phyloP scores from a whole-genome alignment of 1,140 invertebrate species.

The Halotydeus destructor region DNA sequence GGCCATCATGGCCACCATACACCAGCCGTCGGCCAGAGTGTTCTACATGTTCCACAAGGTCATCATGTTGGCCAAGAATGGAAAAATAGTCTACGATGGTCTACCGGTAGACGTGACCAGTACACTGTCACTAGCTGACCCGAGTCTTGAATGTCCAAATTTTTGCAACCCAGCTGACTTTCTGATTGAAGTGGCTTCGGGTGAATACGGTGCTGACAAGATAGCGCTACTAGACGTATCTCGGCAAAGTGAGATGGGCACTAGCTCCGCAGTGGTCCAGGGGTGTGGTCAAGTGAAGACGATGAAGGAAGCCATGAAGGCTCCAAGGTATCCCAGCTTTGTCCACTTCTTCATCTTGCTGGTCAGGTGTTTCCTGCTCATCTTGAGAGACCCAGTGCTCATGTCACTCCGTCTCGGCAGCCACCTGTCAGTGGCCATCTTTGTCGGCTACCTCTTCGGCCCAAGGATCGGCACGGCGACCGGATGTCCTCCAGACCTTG shows the following conservation, averaged over 20 bases:
- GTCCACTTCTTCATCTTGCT: constrained; percentile 11
- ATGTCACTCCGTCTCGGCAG: constrained; percentile 3
- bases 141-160: constrained; percentile 50
- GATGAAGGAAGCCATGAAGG: background rate
- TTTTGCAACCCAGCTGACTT: constrained; percentile 94
- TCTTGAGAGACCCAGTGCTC: constrained; percentile 12
- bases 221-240: background rate
- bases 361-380: constrained; percentile 6
- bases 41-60: constrained; percentile 59
- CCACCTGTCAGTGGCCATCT: constrained; percentile 11
- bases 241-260: background rate
- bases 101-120: constrained; percentile 1
- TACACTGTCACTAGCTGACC: constrained; percentile 1
- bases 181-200: constrained; percentile 13
- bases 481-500: constrained; percentile 11
- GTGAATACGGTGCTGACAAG: constrained; percentile 8
- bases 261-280: too few relatives aligned
- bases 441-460: constrained; percentile 13
- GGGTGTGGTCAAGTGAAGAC: too few relatives aligned
- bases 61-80: constrained; percentile 9
- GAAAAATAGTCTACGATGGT: constrained; percentile 13
- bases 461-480: constrained; percentile 4
- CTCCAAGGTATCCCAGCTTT: constrained; percentile 2
- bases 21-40: constrained; percentile 64
- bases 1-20: constrained; percentile 58